Evolutionary conservation across 1,140 invertebrate genomes (phyloP), one percentile per base, ranked within the genome.

Genomic region (Cherax quadricarinatus): DNA sequence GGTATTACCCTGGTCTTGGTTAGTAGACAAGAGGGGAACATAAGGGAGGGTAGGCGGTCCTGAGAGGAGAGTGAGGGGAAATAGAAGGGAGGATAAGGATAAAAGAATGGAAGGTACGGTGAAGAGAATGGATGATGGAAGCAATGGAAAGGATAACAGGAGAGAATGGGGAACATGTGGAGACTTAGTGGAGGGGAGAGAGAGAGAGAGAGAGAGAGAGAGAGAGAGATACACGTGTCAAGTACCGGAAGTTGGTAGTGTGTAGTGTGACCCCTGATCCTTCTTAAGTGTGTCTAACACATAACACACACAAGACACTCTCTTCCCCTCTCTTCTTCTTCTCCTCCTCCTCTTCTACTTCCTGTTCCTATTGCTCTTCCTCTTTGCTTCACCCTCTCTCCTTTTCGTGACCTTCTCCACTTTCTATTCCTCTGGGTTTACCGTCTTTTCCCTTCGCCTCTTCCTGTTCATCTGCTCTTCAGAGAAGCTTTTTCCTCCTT

Each of bases 141-240:
- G 30, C 2, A 41, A 2, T 1, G 30, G 30, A 2, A 41, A 41
- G 30, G 30, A 41, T 41, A 41, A 41, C 30, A 41, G 30, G 30
- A 41, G 30, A 41, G 30, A 41, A 41, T 41, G 21, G 79, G 16
- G 79, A 49, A n/a, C n/a, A n/a, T n/a, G n/a, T n/a, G n/a, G 79
- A 49, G 79, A 49, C n/a, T n/a, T n/a, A n/a, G n/a, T n/a, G n/a
- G 79, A 49, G 81, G 73, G 5, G 73, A 78, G 73, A 78, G 73
- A 78, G 73, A 78, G 73, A 78, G 73, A 78, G 73, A 78, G 73
- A n/a, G 73, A 78, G 73, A n/a, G 73, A 78, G 73, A n/a, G 73
- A 78, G 73, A 14, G 10, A 10, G 9, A 78, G 16, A 10, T 1
- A 0, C 78, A 48, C 78, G 12, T 16, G 3, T 30, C 24, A 4